Base-by-base conservation (phyloP, 2,888 invertebrate genomes). In the Dasysyrphus albostriatus region DNA sequence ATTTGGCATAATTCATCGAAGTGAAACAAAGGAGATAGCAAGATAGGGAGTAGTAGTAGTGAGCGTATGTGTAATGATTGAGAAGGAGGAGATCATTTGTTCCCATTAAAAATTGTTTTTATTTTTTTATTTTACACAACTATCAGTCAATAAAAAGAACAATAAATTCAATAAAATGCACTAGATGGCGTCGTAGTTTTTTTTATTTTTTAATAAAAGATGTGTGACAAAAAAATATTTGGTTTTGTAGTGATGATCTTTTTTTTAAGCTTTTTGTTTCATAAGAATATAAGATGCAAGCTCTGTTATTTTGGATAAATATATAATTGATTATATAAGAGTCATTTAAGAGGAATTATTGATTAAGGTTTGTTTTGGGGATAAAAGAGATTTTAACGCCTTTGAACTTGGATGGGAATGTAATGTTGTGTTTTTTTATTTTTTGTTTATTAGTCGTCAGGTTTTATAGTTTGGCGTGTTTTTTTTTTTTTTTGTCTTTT, bases 361-460 rank as follows among this genome's bases (percentile, higher is more conserved):
- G 16, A 14, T n/a, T 37, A 47, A 32, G 47, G 10, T 10, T 49
- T 54, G 5, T 5, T 24, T 49, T 12, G 24, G 24, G 32, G 34
- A n/a, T 63, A 49, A 67, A 39, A 63, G 34, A 44, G n/a, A 54
- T 32, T 44, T 74, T 34, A 49, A 49, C 54, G 49, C 59, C 47
- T 76, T 76, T 80, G 80, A 80, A 84, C 84, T 61, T 80, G 81
- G 81, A 73, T 61, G 56, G 81, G 84, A 81, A 85, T 85, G 81
- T 76, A 29, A 24, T 37, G 19, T n/a, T 67, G 34, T 80, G 8
- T 73, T 29, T 51, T 14, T 39, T 29, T 24, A 7, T 49, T 63
- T 58, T 54, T 49, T 16, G 39, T n/a, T 47, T 70, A 16, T 16
- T 39, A 12, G 61, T 61, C 39, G 59, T 61, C 59, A 42, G 24